These are phyloP conservation scores for Mastomys natalensis DNA, from an alignment of 2,113 vertebrate genomes.

Conservation along the genomic window DNA sequence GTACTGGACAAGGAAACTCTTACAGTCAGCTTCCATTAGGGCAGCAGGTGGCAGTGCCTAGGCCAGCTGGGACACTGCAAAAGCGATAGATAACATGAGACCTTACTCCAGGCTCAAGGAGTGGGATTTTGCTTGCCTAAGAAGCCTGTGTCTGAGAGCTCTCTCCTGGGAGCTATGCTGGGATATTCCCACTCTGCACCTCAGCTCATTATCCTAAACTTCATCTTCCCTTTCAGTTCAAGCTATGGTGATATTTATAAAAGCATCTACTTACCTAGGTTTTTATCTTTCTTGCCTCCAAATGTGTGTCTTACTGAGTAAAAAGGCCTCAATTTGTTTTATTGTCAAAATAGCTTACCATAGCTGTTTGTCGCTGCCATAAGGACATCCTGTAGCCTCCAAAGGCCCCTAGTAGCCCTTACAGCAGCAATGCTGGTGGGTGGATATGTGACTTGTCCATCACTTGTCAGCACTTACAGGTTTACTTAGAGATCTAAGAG, in stretches of 20 bases:
- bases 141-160: not conserved
- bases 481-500: not conserved
- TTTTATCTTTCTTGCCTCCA: constrained; percentile 23
- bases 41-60: not conserved
- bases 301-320: not conserved
- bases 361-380: not conserved
- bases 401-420: not conserved
- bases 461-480: not conserved
- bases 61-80: too few species aligned
- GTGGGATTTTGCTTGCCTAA: not conserved
- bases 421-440: not conserved
- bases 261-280: not conserved
- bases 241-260: not conserved
- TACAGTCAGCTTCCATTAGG: not conserved
- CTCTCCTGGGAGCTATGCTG: not conserved
- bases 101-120: not conserved
- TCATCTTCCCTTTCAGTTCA: not conserved
- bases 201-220: not conserved
- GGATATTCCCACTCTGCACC: not conserved
- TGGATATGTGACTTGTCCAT: not conserved
- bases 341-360: not conserved
- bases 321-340: constrained; percentile 23
- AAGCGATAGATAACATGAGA: fast-evolving
- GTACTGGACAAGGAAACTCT: not conserved
- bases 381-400: not conserved